A percentile compares a stretch with the other conserved stretches of the same genome.
phyloP scores from a whole-genome alignment of 2,888 invertebrate genomes.

The Pachliopta kotzebuea region DNA sequence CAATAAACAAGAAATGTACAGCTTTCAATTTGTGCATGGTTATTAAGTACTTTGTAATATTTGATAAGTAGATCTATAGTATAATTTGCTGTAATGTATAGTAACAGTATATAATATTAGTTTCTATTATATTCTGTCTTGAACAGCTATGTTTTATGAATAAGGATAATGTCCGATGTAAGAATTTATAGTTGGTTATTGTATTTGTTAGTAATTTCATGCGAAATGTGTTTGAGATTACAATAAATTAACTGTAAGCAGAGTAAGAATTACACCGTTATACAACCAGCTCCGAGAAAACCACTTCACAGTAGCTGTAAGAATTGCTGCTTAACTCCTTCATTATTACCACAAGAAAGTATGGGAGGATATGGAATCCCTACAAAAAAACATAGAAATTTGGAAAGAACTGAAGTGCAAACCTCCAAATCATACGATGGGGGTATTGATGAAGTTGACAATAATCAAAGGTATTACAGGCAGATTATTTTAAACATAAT shows the following conservation, averaged over 20 bases:
- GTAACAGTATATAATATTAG: neutral
- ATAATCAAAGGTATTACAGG: slow-evolving; percentile 53
- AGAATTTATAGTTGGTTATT: neutral
- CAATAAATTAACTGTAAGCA: slow-evolving; percentile 45
- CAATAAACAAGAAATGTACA: no score
- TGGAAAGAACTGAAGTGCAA: slow-evolving; percentile 27
- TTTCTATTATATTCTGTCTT: neutral
- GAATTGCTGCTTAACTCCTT: slow-evolving; percentile 27
- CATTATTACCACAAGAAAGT: slow-evolving; percentile 24
- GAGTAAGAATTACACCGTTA: slow-evolving; percentile 48
- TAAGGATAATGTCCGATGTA: slow-evolving; percentile 2
- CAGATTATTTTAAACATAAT: neutral
- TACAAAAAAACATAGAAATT: slow-evolving; percentile 40
- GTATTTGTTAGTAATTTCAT: neutral
- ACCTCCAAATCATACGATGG: slow-evolving; percentile 24
- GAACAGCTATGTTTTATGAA: neutral
- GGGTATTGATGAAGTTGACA: slow-evolving; percentile 60
- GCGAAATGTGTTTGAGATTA: slow-evolving; percentile 2
- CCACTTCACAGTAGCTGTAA: slow-evolving; percentile 49
- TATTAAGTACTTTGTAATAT: no score
- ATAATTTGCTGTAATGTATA: no score
- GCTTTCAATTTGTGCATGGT: no score
- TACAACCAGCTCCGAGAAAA: slow-evolving; percentile 52
- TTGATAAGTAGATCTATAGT: no score
- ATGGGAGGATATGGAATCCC: slow-evolving; percentile 46